Evolutionary conservation across 2,113 vertebrate genomes (phyloP), one percentile per base, ranked within the genome.

Genomic region (Sceloporus undulatus): DNA sequence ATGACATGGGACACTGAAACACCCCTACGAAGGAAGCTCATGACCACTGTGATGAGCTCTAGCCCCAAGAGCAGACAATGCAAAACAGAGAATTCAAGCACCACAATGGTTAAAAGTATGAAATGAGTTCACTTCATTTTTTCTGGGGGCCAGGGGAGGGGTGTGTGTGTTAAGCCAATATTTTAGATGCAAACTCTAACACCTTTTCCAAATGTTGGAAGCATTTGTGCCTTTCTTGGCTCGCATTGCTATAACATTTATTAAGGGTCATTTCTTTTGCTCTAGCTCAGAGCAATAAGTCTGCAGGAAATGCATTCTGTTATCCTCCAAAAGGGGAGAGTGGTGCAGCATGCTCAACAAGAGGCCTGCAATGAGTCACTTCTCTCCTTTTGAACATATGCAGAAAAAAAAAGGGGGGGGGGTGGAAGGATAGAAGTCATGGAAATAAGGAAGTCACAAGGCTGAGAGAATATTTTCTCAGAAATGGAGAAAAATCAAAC

Each of bases 81-180:
- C 65, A 19, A 40, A 34, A 16, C 59, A 82, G 25, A 56, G 25
- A 48, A 85, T 74, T 74, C 84, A 79, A 4, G 11, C 59, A 29
- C 42, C 54, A 2, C 0, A 0, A 76, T 84, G 10, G 59, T 80
- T 75, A 81, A 0, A 3, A 77, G 82, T 48, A 13, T 3, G 5
- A 0, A 0, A 9, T 11, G 23, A 38, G 42, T 62, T 34, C 9
- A 16, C 9, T 38, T 34, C 29, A 38, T 21, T 77, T 66, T 21
- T 23, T 11, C 59, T 83, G 87, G 42, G 62, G 38, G 52, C 21
- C 40, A 68, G 34, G 21, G 40, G 42, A 54, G 13, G 59, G 3
- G 71, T 34, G 71, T 4, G 29, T 9, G 66, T 2, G 40, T 38
- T 65, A 68, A 68, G 54, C 34, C 19, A 9, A 29, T 75, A 59